Conservation (phyloP, 2,888 invertebrate species). For the Pristionchus arcanus region DNA sequence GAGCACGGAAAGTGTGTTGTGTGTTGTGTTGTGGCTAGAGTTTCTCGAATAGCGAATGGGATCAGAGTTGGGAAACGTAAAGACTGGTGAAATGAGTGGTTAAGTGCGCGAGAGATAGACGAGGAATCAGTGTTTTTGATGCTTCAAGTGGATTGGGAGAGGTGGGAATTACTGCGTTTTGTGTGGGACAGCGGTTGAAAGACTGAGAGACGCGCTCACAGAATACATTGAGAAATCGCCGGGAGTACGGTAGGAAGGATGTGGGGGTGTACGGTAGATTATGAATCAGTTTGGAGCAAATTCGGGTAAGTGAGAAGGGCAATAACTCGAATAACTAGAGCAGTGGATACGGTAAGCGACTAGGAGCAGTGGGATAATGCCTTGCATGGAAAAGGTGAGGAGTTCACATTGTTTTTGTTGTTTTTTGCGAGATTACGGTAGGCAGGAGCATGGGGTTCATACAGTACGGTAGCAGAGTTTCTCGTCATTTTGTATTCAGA, state of each 20-base stretch:
- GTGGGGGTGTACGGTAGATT: constrained; percentile 17
- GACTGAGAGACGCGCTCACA: constrained; percentile 6
- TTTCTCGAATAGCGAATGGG: not conserved
- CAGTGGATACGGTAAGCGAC: constrained; percentile 34
- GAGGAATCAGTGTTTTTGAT: not conserved
- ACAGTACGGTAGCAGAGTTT: not conserved
- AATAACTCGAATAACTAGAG: not conserved
- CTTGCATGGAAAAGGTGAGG: not conserved
- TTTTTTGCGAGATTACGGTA: constrained; percentile 1
- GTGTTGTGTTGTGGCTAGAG: constrained; percentile 12
- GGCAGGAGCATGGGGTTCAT: not conserved
- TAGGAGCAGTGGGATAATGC: constrained; percentile 14
- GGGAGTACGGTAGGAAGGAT: not conserved
- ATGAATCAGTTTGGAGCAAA: constrained; percentile 28
- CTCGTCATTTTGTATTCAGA: constrained; percentile 4
- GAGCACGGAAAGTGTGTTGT: constrained; percentile 1
- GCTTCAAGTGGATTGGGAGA: not conserved
- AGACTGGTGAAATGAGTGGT: not conserved
- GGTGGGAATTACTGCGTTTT: constrained; percentile 32
- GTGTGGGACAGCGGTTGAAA: constrained; percentile 24
- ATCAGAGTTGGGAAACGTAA: not conserved
- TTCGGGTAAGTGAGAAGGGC: not conserved
- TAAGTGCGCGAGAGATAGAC: constrained; percentile 9
- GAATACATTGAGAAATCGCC: constrained; percentile 22
- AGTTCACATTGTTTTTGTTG: constrained; percentile 28